Evolutionary conservation across 2,797 vertebrate genomes (phyloP).

Genomic region (Cossypha polioptera): DNA sequence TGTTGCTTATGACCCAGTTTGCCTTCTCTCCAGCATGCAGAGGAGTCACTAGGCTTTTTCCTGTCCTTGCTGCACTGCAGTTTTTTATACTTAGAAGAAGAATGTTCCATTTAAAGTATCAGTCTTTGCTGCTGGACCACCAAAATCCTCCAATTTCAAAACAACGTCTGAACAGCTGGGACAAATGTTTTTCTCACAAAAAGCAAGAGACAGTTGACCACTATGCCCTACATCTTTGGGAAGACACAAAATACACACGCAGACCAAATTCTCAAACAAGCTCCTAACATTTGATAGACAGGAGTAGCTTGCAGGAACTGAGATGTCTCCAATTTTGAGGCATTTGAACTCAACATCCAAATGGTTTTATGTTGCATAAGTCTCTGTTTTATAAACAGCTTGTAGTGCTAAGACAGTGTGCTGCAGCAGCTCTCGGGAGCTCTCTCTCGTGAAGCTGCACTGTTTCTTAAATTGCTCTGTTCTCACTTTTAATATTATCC

Average conservation of each 20-base stretch:
- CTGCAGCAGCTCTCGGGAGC: background rate
- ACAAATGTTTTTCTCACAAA: background rate
- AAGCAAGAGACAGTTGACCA: background rate
- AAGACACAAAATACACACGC: background rate
- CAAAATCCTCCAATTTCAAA: background rate
- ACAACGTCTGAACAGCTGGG: background rate
- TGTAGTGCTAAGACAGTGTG: background rate
- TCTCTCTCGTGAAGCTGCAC: background rate
- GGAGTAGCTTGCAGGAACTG: background rate
- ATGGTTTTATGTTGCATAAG: background rate
- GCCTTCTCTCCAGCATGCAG: background rate
- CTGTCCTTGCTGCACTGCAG: background rate
- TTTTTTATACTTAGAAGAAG: background rate
- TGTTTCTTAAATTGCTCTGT: background rate
- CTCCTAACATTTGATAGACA: background rate
- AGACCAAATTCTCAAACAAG: background rate
- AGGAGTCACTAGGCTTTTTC: background rate
- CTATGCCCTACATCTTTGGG: rapidly evolving
- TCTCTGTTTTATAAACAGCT: background rate
- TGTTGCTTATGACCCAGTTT: background rate
- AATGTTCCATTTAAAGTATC: background rate
- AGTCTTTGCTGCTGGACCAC: background rate
- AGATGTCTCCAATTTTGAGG: background rate
- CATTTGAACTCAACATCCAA: background rate
- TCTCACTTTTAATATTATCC: background rate